Conservation (phyloP, 1,140 invertebrate species). For the Aphaenogaster ashmeadi region DNA sequence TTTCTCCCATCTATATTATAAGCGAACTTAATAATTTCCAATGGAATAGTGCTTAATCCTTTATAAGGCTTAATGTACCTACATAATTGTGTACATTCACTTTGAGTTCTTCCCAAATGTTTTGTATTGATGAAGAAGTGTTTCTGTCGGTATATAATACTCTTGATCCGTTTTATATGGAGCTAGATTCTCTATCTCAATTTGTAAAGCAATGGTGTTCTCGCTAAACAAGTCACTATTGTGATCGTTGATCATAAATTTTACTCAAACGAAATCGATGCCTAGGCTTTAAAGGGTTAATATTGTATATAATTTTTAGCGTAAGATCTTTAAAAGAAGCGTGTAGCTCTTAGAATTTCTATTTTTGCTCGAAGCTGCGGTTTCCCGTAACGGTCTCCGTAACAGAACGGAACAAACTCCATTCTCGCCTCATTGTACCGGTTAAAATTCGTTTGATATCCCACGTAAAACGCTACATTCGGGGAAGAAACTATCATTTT, state of each 20-base stretch:
- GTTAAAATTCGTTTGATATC: slow-evolving; percentile 21
- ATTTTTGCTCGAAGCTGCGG: background rate
- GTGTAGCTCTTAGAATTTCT: background rate
- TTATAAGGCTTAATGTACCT: too few relatives aligned
- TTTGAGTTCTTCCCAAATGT: too few relatives aligned
- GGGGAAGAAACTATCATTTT: background rate
- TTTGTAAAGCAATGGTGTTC: too few relatives aligned
- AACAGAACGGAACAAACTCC: slow-evolving; percentile 4
- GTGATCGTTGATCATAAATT: too few relatives aligned
- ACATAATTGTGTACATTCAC: too few relatives aligned
- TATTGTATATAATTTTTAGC: background rate
- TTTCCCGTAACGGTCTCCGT: background rate
- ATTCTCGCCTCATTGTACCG: background rate
- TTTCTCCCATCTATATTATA: background rate
- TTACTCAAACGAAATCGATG: too few relatives aligned
- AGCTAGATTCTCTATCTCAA: too few relatives aligned
- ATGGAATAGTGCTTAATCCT: too few relatives aligned
- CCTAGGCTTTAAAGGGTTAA: background rate
- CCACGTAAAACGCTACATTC: slow-evolving; percentile 5
- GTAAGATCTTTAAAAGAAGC: background rate
- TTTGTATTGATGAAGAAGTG: too few relatives aligned
- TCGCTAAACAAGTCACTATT: too few relatives aligned
- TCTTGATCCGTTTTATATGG: too few relatives aligned
- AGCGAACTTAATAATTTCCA: background rate
- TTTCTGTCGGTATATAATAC: too few relatives aligned